These are phyloP conservation scores for Odontomyia ornata DNA, from an alignment of 2,888 invertebrate species.

Conservation along the genomic window DNA sequence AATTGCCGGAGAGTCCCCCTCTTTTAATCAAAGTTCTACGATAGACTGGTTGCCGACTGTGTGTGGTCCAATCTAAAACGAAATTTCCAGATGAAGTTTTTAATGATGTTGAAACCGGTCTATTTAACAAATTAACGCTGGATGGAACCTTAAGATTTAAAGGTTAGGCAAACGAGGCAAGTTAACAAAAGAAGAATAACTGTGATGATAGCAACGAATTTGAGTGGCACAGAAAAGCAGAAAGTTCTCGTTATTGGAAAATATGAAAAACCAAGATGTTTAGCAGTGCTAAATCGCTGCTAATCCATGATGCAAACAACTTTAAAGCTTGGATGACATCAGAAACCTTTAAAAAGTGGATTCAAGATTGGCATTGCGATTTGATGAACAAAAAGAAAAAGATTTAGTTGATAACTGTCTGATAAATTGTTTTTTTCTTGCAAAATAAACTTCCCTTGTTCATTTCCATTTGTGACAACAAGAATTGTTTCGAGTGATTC, in stretches of 20 bases:
- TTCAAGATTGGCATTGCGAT: background rate
- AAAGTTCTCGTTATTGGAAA: background rate
- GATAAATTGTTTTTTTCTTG: too few relatives aligned
- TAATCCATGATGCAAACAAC: background rate
- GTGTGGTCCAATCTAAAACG: background rate
- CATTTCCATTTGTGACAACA: too few relatives aligned
- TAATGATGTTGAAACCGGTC: background rate
- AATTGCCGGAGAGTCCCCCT: background rate
- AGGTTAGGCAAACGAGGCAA: background rate
- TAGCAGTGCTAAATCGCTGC: background rate
- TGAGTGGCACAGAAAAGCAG: background rate
- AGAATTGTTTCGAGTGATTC: too few relatives aligned
- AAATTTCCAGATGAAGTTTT: background rate
- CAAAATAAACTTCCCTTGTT: too few relatives aligned
- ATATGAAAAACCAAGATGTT: background rate
- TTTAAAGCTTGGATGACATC: background rate
- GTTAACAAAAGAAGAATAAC: background rate
- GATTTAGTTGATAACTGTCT: too few relatives aligned
- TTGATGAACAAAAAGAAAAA: background rate
- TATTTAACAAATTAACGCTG: background rate
- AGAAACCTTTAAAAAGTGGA: background rate
- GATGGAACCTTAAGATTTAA: too few relatives aligned
- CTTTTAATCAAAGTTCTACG: background rate
- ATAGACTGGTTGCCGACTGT: background rate
- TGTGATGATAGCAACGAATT: background rate